Conservation (phyloP, 1,140 invertebrate genomes). For the Rhynchophorus ferrugineus region DNA sequence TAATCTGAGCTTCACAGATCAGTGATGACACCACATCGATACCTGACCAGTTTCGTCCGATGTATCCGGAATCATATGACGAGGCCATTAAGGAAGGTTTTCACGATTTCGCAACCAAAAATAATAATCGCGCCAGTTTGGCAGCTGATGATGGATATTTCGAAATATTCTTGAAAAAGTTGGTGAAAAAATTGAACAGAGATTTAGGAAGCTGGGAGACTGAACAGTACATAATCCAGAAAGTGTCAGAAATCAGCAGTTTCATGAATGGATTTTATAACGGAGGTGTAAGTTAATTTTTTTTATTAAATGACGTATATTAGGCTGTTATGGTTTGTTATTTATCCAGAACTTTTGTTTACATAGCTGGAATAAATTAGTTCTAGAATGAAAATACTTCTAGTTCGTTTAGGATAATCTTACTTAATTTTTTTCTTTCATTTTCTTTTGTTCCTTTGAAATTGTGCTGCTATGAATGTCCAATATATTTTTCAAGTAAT, state of each 20-base stretch:
- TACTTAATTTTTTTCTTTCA: no score
- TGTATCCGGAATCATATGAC: constrained; percentile 13
- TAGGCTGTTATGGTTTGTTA: no score
- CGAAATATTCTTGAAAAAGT: constrained; percentile 22
- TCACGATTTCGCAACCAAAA: not conserved
- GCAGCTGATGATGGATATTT: constrained; percentile 16
- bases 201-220: constrained; percentile 7
- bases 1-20: constrained; percentile 5
- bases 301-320: not conserved
- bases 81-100: constrained; percentile 25
- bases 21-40: constrained; percentile 9
- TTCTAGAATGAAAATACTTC: no score
- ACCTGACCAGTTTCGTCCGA: constrained; percentile 17
- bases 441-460: no score
- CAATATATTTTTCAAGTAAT: no score
- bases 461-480: no score
- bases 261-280: constrained; percentile 24
- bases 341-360: no score
- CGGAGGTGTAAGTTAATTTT: constrained; percentile 15
- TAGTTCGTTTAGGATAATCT: no score
- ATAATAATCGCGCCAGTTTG: not conserved
- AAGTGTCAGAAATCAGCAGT: constrained; percentile 22
- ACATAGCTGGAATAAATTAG: no score
- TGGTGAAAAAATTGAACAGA: constrained; percentile 25
- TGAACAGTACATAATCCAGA: constrained; percentile 17